phyloP scores from a whole-genome alignment of 2,797 vertebrate species.

The Eulemur mongoz region DNA sequence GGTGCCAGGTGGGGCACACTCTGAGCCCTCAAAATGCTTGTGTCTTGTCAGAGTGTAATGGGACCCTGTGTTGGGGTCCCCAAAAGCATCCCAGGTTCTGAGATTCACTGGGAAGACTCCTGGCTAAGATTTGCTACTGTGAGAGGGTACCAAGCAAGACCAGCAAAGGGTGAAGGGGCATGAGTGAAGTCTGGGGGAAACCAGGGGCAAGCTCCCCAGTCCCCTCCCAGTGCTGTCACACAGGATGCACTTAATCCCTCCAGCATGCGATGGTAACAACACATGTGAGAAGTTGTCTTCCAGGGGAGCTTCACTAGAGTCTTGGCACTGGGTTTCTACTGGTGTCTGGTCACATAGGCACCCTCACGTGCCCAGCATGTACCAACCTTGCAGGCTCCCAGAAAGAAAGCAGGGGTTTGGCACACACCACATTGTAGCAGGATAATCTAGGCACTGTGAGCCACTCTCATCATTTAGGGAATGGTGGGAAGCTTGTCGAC shows the following conservation, averaged over 20 bases:
- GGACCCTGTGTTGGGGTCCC: not conserved
- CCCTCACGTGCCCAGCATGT: too few species aligned
- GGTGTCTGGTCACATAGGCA: not conserved
- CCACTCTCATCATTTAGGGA: not conserved
- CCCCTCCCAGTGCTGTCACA: not conserved
- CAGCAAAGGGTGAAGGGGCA: not conserved
- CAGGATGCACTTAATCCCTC: not conserved
- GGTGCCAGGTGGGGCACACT: not conserved
- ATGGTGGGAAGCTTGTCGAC: not conserved
- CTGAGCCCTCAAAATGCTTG: not conserved
- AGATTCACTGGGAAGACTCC: not conserved
- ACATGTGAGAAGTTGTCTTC: not conserved
- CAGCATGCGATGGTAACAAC: not conserved
- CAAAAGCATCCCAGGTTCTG: not conserved
- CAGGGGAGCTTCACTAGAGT: not conserved
- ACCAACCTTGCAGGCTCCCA: not conserved
- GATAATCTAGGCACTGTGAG: not conserved
- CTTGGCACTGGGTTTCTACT: not conserved
- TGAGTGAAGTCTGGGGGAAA: rapidly evolving
- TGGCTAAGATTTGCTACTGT: not conserved
- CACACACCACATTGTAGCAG: too few species aligned
- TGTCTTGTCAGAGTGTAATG: too few species aligned
- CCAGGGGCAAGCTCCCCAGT: not conserved
- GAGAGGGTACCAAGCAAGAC: not conserved
- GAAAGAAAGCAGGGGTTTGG: not conserved